Base-by-base conservation (phyloP, 1,140 invertebrate species). In the Heliconius congener region DNA sequence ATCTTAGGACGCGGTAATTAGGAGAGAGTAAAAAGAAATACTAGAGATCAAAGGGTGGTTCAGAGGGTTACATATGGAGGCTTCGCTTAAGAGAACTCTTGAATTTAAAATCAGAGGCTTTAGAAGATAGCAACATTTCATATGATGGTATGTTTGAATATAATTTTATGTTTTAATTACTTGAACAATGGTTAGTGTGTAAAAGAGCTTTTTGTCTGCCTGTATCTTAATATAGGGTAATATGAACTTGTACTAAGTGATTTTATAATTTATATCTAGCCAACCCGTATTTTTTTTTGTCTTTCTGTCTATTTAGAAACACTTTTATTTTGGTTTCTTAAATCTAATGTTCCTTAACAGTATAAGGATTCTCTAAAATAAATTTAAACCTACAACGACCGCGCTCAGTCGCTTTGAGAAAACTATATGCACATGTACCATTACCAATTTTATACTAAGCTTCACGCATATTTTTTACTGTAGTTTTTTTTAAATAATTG, bases 1-100 rank as follows among this genome's bases (percentile, higher is more conserved):
- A 70, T 76, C 74, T 76, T 76, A 76, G 39, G 23, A 66, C 74
- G 13, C 73, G 74, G 74, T 76, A 76, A 76, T 76, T 76, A 76
- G 39, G 55, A 74, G 34, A 76, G 74, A 71, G 57, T 71, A 76
- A 39, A 76, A 39, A 73, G 76, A 73, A 71, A 78, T 42, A 30
- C 60, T 66, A 27, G 60, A 66, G 76, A 73, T 72, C 71, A 73
- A 73, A 73, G 74, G 52, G 50, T 37, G 37, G 72, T 66, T 39
- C 50, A 78, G 50, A 78, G 60, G 71, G 76, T 52, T 71, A 70
- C 74, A 76, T 76, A 76, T 66, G 60, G 60, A 66, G 60, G 60
- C 23, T 27, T 23, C 55, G 60, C 60, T 66, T 3, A 9, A 60
- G 60, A 66, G 27, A 66, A 16, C 60, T 66, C 60, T 66, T 66